A percentile compares a stretch with the other conserved stretches of the same genome.
phyloP scores from a whole-genome alignment of 2,888 invertebrate species.

The Amphipoea oculea region DNA sequence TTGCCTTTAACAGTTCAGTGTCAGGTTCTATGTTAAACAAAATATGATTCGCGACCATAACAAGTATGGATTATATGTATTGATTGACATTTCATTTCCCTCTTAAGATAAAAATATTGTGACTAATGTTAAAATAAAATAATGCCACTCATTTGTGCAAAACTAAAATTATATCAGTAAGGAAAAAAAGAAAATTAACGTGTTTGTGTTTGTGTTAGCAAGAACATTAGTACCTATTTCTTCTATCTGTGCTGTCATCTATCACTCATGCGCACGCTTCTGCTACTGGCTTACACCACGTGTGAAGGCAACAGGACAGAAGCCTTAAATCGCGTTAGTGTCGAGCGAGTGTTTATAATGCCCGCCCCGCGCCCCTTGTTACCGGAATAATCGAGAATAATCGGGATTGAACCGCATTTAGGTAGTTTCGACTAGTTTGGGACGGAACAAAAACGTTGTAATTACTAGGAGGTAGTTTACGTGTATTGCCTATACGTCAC shows the following conservation, averaged over 20 bases:
- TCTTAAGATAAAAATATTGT: not conserved
- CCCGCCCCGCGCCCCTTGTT: constrained; percentile 71
- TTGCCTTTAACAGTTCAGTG: not conserved
- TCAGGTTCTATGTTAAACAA: not conserved
- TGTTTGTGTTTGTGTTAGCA: not conserved
- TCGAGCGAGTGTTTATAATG: constrained; percentile 86
- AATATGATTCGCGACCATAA: not conserved
- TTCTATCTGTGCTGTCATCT: not conserved
- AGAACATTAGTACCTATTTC: not conserved
- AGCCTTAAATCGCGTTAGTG: constrained; percentile 86
- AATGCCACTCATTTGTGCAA: not conserved
- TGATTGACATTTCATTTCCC: not conserved
- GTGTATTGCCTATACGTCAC: not conserved
- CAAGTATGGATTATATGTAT: not conserved
- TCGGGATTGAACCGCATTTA: constrained; percentile 67
- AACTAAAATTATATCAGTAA: not conserved
- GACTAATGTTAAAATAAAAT: not conserved
- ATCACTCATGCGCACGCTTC: constrained; percentile 14
- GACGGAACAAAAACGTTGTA: constrained; percentile 52
- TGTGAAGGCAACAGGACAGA: constrained; percentile 71
- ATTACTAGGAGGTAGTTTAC: constrained; percentile 15
- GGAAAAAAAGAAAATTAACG: not conserved
- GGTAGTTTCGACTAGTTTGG: constrained; percentile 54
- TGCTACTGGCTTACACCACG: constrained; percentile 46
- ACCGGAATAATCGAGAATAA: constrained; percentile 77